Percentiles rank a stretch among this genome's conserved stretches.
These are phyloP conservation scores for Caerostris extrusa DNA, from an alignment of 1,140 invertebrate species.

Conservation along the genomic window DNA sequence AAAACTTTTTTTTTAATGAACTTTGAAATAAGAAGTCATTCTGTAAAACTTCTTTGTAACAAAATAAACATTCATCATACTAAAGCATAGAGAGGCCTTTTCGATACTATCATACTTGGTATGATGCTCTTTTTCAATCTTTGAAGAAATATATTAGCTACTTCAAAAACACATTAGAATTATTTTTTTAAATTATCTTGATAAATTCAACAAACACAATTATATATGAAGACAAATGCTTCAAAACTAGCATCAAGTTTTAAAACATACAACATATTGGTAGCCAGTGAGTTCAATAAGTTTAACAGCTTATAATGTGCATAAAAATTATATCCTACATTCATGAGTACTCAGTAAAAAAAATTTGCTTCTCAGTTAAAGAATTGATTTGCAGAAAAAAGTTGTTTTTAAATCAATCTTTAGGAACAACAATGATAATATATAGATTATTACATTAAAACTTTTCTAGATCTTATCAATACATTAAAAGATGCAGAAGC, in stretches of 20 bases:
- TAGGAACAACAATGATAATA: no score
- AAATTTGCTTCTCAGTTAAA: conserved; percentile 11
- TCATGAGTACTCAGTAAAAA: conserved; percentile 1
- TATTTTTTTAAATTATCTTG: no score
- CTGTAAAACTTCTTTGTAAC: no score
- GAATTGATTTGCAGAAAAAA: neutral
- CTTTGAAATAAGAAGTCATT: no score
- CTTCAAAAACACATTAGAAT: neutral
- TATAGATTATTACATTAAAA: no score
- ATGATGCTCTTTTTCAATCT: neutral
- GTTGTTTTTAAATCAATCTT: neutral
- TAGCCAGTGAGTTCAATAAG: conserved; percentile 1
- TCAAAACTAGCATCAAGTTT: neutral
- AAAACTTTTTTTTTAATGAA: no score
- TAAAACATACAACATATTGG: neutral
- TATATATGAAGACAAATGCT: neutral
- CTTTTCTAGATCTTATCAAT: no score
- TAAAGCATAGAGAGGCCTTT: no score
- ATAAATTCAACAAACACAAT: neutral
- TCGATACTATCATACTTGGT: neutral
- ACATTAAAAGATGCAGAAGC: no score
- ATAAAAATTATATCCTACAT: neutral
- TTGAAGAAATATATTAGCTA: neutral
- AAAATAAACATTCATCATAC: no score
- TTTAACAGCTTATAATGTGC: conserved; percentile 4